Base-by-base conservation (phyloP, 2,113 vertebrate genomes). In the Oophaga pumilio region DNA sequence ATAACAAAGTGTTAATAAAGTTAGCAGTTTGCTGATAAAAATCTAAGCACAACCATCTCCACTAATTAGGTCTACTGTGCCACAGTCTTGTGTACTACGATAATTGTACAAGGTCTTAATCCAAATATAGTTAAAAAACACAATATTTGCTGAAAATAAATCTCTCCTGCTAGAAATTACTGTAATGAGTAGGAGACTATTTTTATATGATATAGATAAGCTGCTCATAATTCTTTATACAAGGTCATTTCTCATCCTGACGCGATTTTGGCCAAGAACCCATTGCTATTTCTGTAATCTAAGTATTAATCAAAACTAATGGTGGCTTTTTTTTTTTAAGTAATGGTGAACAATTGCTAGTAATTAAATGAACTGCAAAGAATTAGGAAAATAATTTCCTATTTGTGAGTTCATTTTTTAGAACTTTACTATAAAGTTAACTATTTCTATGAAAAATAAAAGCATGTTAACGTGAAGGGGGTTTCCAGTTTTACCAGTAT, bases 1-100 rank as follows among this genome's bases (percentile, higher is more conserved):
- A 94, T 95, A 96, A 93, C 89, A 93, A 92, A 89, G 91, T 94
- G 93, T 94, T 94, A 94, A 93, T 93, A 93, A 93, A 92, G 94
- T 94, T 92, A 92, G 92, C 92, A 93, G 87, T 78, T 89, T 86
- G 89, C 92, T 90, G 93, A 95, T 91, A 90, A 90, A 93, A 89
- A 91, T 87, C 90, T 91, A 10, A 79, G 62, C 85, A 79, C 50
- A 79, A 50, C 62, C 22, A 74, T 73, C 43, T 84, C 24, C 68
- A 57, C 68, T 52, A 77, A 86, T 78, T 77, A 66, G 53, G 71
- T 85, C 73, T 86, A 86, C 24, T 69, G 49, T 68, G 62, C 62
- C 20, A 33, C 11, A 57, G n/a, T 80, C n/a, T 52, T n/a, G 4
- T 6, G 50, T 64, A 80, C 18, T 79, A 24, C 17, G 15, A 66